phyloP scores from a whole-genome alignment of 2,888 invertebrate species.

The Nomada goodeniana region DNA sequence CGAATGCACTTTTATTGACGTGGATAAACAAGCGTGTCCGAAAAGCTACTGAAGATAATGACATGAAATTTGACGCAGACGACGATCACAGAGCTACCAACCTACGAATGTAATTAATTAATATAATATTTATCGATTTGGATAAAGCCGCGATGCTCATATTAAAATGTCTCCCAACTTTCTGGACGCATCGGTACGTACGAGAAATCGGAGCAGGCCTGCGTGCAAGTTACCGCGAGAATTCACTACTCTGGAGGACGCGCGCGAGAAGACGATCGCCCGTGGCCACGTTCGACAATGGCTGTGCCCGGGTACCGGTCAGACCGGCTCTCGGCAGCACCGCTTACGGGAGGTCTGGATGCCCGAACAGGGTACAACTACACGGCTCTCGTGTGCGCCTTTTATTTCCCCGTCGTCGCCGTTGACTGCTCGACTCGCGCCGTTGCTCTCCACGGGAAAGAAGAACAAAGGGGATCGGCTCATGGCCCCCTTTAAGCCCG shows the following conservation, averaged over 20 bases:
- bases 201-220: conserved; percentile 1
- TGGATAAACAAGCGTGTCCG: too few species aligned
- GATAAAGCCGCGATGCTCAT: too few species aligned
- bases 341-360: conserved; percentile 77
- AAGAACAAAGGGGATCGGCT: conserved; percentile 74
- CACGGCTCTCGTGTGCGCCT: conserved; percentile 45
- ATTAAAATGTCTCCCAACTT: too few species aligned
- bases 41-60: too few species aligned
- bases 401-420: conserved; percentile 46
- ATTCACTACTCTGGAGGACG: conserved; percentile 33
- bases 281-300: conserved; percentile 52
- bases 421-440: conserved; percentile 34
- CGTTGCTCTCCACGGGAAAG: conserved; percentile 44
- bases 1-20: too few species aligned
- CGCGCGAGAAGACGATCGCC: conserved; percentile 47
- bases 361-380: conserved; percentile 30
- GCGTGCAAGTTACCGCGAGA: conserved; percentile 6
- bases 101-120: too few species aligned
- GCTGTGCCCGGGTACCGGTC: conserved; percentile 74
- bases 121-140: too few species aligned
- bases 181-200: too few species aligned
- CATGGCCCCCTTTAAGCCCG: conserved; percentile 30
- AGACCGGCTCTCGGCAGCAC: conserved; percentile 76
- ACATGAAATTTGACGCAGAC: too few species aligned
- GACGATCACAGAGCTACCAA: too few species aligned